A percentile compares a stretch with the other conserved stretches of the same genome.
Conservation (phyloP, 2,797 vertebrate genomes). For the Coranthus polyacanthus region DNA sequence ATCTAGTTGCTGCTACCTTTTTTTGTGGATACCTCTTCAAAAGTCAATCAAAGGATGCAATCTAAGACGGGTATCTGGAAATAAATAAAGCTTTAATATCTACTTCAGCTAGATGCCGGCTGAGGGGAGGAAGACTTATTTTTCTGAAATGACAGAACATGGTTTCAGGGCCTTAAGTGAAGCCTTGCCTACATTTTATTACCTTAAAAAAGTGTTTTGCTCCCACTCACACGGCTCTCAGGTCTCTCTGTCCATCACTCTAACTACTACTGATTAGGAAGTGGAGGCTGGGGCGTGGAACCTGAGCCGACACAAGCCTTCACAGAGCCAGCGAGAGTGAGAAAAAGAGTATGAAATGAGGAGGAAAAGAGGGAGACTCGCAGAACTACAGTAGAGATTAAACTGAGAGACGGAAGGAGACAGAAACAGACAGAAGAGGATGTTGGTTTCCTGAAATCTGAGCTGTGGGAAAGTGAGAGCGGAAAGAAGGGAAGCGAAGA, state of each 20-base stretch:
- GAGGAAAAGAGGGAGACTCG: not conserved
- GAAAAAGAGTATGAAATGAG: slow-evolving; percentile 4
- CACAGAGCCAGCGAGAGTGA: slow-evolving; percentile 6
- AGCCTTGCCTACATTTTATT: slow-evolving; percentile 8
- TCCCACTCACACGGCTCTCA: slow-evolving; percentile 50
- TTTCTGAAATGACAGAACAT: slow-evolving; percentile 18
- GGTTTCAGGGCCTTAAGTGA: slow-evolving; percentile 29
- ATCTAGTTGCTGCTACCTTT: too few species aligned
- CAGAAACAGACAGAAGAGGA: slow-evolving; percentile 22
- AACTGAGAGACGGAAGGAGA: slow-evolving; percentile 28
- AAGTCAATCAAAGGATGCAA: too few species aligned
- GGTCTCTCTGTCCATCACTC: slow-evolving; percentile 26
- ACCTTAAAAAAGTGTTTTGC: slow-evolving; percentile 6
- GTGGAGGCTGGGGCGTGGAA: slow-evolving; percentile 29
- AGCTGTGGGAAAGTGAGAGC: slow-evolving; percentile 54
- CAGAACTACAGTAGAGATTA: not conserved
- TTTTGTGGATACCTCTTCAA: too few species aligned
- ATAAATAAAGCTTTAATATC: too few species aligned
- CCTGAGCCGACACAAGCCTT: slow-evolving; percentile 39
- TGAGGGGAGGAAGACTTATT: slow-evolving; percentile 10
- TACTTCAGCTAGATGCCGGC: not conserved
- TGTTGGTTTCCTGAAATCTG: slow-evolving; percentile 61
- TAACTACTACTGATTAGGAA: slow-evolving; percentile 45
- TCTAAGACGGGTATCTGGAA: too few species aligned
- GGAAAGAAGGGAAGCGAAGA: slow-evolving; percentile 11